Conservation (phyloP, 2,888 invertebrate genomes). For the Dysmachus trigonus region DNA sequence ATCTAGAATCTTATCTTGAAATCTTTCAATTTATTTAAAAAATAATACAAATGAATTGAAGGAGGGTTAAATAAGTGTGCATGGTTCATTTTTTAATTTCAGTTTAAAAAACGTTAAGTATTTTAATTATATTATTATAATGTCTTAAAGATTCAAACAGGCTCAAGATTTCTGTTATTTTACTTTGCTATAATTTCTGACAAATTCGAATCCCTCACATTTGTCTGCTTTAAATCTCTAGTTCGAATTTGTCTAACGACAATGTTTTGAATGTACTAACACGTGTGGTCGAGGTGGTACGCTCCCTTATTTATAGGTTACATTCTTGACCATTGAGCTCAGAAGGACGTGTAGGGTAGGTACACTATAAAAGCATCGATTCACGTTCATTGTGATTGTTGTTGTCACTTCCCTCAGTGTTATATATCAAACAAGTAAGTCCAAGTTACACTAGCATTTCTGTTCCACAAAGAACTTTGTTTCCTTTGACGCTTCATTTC, state of each 20-base stretch:
- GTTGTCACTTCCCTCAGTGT: background rate
- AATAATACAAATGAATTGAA: too few species aligned
- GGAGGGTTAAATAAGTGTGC: too few species aligned
- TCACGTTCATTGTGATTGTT: background rate
- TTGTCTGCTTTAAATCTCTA: background rate
- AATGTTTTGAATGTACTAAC: background rate
- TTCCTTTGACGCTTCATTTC: background rate
- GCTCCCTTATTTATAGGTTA: background rate
- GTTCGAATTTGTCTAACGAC: background rate
- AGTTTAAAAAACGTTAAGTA: too few species aligned
- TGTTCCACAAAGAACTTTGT: background rate
- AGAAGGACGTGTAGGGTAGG: background rate
- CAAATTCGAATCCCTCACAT: background rate
- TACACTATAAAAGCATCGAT: background rate
- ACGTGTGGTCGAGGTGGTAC: background rate
- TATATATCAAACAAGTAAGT: background rate
- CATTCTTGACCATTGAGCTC: background rate
- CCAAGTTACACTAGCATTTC: background rate
- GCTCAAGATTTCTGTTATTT: background rate
- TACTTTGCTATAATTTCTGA: background rate
- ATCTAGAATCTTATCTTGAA: too few species aligned
- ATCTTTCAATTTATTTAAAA: too few species aligned
- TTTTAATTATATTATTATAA: too few species aligned
- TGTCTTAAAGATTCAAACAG: too few species aligned
- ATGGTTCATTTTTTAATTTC: too few species aligned